A percentile compares a stretch with the other conserved stretches of the same genome.
Conservation (phyloP, 92 coral and sea anemone species). For the Micromussa lordhowensis region DNA sequence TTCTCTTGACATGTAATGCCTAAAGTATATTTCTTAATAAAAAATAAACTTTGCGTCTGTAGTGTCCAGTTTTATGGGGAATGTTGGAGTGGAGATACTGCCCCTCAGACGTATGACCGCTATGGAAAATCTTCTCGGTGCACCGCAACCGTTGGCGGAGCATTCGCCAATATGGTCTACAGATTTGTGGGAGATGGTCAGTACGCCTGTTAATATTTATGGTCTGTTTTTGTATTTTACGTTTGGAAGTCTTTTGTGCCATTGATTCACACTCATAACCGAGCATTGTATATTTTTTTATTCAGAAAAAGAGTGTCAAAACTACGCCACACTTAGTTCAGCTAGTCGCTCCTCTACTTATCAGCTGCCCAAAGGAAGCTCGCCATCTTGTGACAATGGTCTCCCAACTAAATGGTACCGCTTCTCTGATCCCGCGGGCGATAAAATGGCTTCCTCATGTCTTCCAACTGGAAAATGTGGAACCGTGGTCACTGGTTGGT, state of each 20-base stretch:
- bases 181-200: constrained; percentile 28
- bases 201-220: neutral
- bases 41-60: neutral
- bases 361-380: neutral
- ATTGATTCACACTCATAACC: neutral
- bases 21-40: neutral
- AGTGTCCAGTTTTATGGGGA: constrained; percentile 49
- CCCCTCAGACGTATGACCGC: constrained; percentile 23
- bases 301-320: constrained; percentile 16
- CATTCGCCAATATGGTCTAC: constrained; percentile 7
- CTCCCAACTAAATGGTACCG: constrained; percentile 48
- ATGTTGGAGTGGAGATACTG: constrained; percentile 42
- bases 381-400: constrained; percentile 27
- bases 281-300: too few relatives aligned
- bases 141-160: neutral
- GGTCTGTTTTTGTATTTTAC: neutral
- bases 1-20: neutral
- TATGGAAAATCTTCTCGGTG: constrained; percentile 20
- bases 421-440: constrained; percentile 28
- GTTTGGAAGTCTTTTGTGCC: neutral
- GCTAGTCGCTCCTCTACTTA: neutral
- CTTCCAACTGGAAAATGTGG: constrained; percentile 13
- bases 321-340: neutral
- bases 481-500: constrained; percentile 36
- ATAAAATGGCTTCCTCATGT: constrained; percentile 31